Evolutionary conservation across 2,888 invertebrate species (phyloP).

Genomic region (Campopleginae sp.): DNA sequence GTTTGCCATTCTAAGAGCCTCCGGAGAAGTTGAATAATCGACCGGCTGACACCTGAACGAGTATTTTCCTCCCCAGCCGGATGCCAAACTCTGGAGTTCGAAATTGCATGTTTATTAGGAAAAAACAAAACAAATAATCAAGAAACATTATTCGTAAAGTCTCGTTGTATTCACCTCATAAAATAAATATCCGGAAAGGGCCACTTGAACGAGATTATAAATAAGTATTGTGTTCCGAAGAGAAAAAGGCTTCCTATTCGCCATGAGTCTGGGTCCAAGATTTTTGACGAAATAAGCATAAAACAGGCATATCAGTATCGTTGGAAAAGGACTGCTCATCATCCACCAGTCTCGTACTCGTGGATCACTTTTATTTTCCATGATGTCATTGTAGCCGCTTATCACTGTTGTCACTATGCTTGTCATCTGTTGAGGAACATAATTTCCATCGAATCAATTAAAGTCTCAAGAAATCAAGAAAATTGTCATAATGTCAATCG

Average conservation of each 20-base stretch:
- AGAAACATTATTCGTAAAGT: neutral
- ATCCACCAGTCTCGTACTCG: constrained; percentile 92
- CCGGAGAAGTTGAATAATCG: constrained; percentile 89
- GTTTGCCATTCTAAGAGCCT: constrained; percentile 90
- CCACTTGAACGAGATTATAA: constrained; percentile 94
- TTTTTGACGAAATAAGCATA: constrained; percentile 92
- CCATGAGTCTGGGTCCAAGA: constrained; percentile 93
- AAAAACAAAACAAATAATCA: neutral
- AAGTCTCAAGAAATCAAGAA: neutral
- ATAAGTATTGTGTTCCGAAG: constrained; percentile 90
- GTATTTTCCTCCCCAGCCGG: constrained; percentile 91
- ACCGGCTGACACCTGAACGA: constrained; percentile 92
- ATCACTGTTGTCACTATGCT: constrained; percentile 86
- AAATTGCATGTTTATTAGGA: constrained; percentile 12
- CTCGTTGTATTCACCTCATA: constrained; percentile 86
- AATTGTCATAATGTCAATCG: neutral
- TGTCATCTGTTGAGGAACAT: constrained; percentile 85
- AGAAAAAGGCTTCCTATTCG: constrained; percentile 92
- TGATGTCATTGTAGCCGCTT: constrained; percentile 90
- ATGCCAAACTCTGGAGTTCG: constrained; percentile 84
- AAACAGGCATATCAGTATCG: constrained; percentile 89
- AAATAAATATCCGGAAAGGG: constrained; percentile 91
- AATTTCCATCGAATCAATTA: constrained; percentile 33
- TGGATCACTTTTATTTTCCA: constrained; percentile 94
- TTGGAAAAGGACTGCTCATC: constrained; percentile 93